A percentile compares a stretch with the other conserved stretches of the same genome.
Conservation (phyloP, 2,797 vertebrate genomes). For the Somateria mollissima region DNA sequence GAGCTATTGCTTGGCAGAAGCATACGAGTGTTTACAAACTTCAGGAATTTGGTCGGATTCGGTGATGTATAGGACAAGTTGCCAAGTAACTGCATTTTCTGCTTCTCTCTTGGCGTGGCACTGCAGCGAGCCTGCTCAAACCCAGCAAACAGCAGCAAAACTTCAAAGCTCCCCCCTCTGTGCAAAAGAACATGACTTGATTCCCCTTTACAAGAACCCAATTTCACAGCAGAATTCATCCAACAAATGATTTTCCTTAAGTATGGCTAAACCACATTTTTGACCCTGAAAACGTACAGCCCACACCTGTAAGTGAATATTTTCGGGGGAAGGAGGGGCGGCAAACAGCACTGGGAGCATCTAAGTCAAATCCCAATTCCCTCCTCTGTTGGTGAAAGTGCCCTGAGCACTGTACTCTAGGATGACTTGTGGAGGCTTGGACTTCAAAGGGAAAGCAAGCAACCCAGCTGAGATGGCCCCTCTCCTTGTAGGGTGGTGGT, state of each 20-base stretch:
- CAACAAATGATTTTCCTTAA: neutral
- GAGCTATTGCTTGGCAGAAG: neutral
- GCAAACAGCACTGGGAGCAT: neutral
- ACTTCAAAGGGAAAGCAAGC: neutral
- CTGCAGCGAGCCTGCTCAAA: neutral
- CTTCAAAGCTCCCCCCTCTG: neutral
- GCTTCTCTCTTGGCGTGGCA: neutral
- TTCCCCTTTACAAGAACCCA: neutral
- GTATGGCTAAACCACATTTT: neutral
- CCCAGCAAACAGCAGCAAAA: neutral
- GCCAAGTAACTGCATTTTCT: neutral
- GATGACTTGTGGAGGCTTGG: neutral
- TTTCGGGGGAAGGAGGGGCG: rapidly evolving
- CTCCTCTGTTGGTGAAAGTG: neutral
- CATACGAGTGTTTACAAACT: neutral
- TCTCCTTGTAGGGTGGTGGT: neutral
- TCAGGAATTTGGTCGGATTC: neutral
- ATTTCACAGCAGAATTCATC: neutral
- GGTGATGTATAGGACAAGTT: neutral
- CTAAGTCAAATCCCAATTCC: neutral
- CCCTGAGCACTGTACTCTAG: neutral
- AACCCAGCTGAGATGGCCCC: neutral
- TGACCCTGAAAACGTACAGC: neutral
- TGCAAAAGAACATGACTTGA: neutral
- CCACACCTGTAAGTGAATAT: neutral